Base-by-base conservation (phyloP, 1,140 invertebrate genomes). In the Cyclina sinensis region DNA sequence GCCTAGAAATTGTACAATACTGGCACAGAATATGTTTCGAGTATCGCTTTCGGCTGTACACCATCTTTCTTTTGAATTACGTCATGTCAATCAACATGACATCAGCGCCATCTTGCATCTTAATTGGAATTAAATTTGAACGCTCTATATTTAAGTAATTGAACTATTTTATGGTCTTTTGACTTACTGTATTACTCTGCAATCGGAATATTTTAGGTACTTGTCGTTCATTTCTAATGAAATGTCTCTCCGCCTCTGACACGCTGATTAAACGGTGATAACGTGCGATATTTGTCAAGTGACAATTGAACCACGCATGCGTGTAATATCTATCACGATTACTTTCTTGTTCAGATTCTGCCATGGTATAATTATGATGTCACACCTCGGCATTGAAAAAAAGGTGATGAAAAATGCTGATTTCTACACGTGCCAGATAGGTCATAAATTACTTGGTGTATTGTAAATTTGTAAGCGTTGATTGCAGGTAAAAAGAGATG, bases 41-140 rank as follows among this genome's bases (percentile, higher is more conserved):
- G 84, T 78, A 86, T 62, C 65, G 84, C 84, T 86, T 78, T 27
- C 48, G 84, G 84, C 84, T 32, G 51, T 62, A 84, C 81, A 83
- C 39, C 35, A 62, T 65, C n/a, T 32, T 18, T 24, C 12, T 68
- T 46, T 12, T n/a, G 39, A 84, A 35, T 73, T 84, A 48, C 59
- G 35, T 73, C 65, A 48, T 35, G 65, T 46, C 46, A 68, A 70
- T 84, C 59, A 65, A 27, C 18, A 27, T 30, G n/a, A 51, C 39
- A 78, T 78, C 73, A 78, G 35, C 21, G 24, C 73, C 21, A 14
- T 54, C 35, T 59, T 59, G 4, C 48, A 37, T 9, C 54, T 62
- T 81, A 57, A 59, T 59, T 51, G 48, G 30, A 59, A 81, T 81
- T 81, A 81, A 37, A 81, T 48, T 43, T 54, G 5, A 35, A 59